These are phyloP conservation scores for Drosophila meridionalis DNA, from an alignment of 2,888 invertebrate species.

Conservation along the genomic window DNA sequence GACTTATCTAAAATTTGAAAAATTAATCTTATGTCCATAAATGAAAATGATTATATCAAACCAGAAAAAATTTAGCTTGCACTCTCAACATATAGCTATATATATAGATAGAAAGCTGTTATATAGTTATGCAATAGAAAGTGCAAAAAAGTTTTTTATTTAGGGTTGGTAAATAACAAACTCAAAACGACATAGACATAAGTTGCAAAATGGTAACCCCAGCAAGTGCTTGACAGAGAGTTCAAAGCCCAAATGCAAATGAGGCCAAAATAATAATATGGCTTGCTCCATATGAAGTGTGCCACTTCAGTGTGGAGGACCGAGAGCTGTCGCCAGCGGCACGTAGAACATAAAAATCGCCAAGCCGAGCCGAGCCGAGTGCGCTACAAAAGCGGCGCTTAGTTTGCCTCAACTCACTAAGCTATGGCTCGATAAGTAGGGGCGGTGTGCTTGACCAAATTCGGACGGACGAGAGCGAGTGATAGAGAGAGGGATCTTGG, in stretches of 20 bases:
- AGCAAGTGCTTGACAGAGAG: constrained; percentile 3
- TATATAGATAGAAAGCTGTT: no score
- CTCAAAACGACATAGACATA: neutral
- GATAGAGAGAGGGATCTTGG: constrained; percentile 37
- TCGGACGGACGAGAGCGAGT: constrained; percentile 51
- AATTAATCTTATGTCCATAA: no score
- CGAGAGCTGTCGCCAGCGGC: constrained; percentile 33
- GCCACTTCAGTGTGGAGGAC: constrained; percentile 30
- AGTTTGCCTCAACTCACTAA: constrained; percentile 48
- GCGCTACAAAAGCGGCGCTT: constrained; percentile 61
- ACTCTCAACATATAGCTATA: no score
- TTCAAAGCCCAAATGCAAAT: constrained; percentile 18
- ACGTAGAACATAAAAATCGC: constrained; percentile 58
- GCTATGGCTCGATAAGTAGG: constrained; percentile 59
- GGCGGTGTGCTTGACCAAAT: constrained; percentile 76
- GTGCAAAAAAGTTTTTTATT: neutral
- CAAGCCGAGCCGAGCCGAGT: constrained; percentile 19
- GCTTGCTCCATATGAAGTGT: constrained; percentile 46
- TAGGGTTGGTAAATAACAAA: neutral
- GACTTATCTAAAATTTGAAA: neutral
- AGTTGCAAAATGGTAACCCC: neutral
- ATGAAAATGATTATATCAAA: no score
- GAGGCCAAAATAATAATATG: constrained; percentile 43
- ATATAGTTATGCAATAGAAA: neutral
- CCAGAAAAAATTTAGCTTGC: no score